These are phyloP conservation scores for Prostheceraeus crozeri DNA, from an alignment of 2,888 invertebrate species.

Conservation along the genomic window DNA sequence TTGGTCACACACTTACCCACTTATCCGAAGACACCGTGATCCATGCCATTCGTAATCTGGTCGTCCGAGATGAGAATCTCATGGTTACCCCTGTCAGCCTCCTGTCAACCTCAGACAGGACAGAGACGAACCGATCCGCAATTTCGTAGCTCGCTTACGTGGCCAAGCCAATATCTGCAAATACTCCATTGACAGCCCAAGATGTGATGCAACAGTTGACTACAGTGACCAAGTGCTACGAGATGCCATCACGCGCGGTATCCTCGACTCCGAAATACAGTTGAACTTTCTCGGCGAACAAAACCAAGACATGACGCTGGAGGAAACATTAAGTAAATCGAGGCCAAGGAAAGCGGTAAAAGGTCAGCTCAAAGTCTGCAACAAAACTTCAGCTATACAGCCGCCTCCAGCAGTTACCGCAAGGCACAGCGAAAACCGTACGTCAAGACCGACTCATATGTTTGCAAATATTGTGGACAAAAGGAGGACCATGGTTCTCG, in stretches of 20 bases:
- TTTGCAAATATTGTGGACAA: slow-evolving; percentile 27
- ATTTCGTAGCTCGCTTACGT: slow-evolving; percentile 40
- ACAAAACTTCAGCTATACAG: slow-evolving; percentile 15
- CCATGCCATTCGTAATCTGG: slow-evolving; percentile 36
- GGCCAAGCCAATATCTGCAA: slow-evolving; percentile 43
- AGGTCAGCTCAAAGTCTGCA: slow-evolving; percentile 9
- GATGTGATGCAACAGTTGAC: slow-evolving; percentile 40
- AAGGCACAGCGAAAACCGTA: slow-evolving; percentile 9
- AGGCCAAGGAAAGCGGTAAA: slow-evolving; percentile 14
- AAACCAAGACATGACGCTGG: slow-evolving; percentile 25
- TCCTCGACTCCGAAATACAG: slow-evolving; percentile 1
- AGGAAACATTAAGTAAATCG: background rate
- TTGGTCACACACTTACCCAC: slow-evolving; percentile 32
- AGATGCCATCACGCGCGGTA: slow-evolving; percentile 12
- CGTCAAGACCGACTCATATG: slow-evolving; percentile 33
- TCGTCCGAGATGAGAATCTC: slow-evolving; percentile 38
- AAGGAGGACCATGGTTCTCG: slow-evolving; percentile 3
- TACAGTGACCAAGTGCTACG: slow-evolving; percentile 28
- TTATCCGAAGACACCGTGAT: slow-evolving; percentile 39
- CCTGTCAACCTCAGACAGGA: slow-evolving; percentile 39
- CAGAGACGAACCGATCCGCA: slow-evolving; percentile 41
- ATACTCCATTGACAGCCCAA: background rate
- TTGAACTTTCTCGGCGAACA: slow-evolving; percentile 2
- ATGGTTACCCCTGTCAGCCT: slow-evolving; percentile 39
- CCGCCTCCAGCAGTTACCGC: slow-evolving; percentile 40